These are phyloP conservation scores for Rhyacophila evoluta DNA, from an alignment of 2,888 invertebrate genomes.

Conservation along the genomic window DNA sequence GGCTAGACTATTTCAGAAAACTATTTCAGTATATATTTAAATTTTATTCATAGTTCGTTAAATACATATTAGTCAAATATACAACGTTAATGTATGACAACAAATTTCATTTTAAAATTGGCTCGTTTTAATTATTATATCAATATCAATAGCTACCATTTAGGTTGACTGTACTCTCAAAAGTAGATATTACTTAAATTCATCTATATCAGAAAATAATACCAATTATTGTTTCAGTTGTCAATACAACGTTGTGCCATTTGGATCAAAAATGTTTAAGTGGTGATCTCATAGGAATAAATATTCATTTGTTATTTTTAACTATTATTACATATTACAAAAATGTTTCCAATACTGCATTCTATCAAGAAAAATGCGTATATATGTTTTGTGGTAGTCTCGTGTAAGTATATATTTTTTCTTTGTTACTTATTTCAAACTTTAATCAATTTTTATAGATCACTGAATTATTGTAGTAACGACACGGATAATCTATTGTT, in stretches of 20 bases:
- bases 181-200: not conserved
- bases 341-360: constrained; percentile 33
- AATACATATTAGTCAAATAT: too few species aligned
- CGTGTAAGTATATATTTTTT: constrained; percentile 43
- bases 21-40: too few species aligned
- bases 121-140: too few species aligned
- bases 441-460: not conserved
- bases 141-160: not conserved
- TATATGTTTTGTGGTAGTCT: constrained; percentile 38
- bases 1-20: too few species aligned
- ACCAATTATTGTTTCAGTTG: not conserved
- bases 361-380: constrained; percentile 34
- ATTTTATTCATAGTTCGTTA: too few species aligned
- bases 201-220: not conserved
- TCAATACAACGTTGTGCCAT: not conserved
- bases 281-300: not conserved
- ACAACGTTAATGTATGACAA: too few species aligned
- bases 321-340: not conserved
- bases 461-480: too few species aligned
- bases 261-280: not conserved
- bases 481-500: too few species aligned
- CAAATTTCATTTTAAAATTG: too few species aligned
- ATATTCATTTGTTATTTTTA: not conserved
- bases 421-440: too few species aligned
- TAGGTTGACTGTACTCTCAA: not conserved